These are phyloP conservation scores for Ceratina calcarata DNA, from an alignment of 1,140 invertebrate genomes.

Conservation along the genomic window DNA sequence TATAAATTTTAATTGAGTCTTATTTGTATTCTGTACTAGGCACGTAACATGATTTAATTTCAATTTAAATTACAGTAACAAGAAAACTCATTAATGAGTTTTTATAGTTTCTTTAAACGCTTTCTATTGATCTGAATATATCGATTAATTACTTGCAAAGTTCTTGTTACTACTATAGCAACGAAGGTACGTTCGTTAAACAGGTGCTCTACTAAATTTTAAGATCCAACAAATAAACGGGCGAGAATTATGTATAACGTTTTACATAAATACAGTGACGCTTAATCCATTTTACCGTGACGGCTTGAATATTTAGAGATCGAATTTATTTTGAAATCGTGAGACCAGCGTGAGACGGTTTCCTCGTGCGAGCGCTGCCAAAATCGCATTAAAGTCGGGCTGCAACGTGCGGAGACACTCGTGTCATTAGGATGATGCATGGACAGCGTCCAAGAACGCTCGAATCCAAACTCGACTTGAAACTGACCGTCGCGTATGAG, in stretches of 20 bases:
- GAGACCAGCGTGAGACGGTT: slow-evolving; percentile 14
- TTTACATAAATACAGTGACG: background rate
- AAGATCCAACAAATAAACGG: background rate
- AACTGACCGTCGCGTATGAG: background rate
- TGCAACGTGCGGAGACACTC: slow-evolving; percentile 62
- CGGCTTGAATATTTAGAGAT: background rate
- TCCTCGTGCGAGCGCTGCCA: slow-evolving; percentile 57
- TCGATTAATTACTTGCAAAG: no score
- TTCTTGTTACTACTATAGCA: no score
- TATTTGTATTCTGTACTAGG: no score
- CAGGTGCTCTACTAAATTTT: no score
- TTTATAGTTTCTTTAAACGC: no score
- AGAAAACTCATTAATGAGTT: no score
- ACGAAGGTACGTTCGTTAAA: no score
- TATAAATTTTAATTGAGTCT: no score
- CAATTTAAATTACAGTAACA: no score
- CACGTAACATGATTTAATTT: no score
- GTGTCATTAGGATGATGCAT: slow-evolving; percentile 74
- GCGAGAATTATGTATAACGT: background rate
- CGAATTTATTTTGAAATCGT: slow-evolving; percentile 17
- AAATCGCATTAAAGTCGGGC: slow-evolving; percentile 73
- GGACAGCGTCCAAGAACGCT: slow-evolving; percentile 64
- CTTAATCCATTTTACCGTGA: background rate
- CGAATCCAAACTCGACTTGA: background rate
- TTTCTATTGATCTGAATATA: no score